These are phyloP conservation scores for Nematolebias whitei DNA, from an alignment of 2,113 vertebrate species.

Conservation along the genomic window DNA sequence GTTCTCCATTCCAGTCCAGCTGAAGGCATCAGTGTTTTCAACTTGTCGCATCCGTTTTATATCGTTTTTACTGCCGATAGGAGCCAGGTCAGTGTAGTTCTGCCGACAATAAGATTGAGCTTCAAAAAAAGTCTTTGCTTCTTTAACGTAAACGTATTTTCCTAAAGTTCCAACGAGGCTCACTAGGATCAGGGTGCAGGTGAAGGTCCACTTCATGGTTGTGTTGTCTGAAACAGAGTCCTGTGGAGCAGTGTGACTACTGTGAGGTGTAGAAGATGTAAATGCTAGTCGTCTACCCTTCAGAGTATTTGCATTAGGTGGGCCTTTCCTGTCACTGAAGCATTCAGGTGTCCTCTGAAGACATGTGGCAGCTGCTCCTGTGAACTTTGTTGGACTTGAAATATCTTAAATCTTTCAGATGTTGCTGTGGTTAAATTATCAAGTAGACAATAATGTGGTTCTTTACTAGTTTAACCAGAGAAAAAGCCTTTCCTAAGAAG, in stretches of 20 bases:
- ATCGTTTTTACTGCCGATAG: not conserved
- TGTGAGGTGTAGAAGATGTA: not conserved
- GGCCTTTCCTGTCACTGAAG: not conserved
- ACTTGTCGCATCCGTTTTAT: accelerated
- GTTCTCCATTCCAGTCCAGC: constrained; percentile 44
- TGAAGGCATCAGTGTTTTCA: accelerated
- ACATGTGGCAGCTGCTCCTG: not conserved
- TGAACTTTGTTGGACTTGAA: not conserved
- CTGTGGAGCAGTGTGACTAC: not conserved
- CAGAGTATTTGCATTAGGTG: constrained; percentile 37
- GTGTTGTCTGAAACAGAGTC: not conserved
- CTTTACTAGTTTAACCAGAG: too few species aligned
- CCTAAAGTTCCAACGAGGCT: constrained; percentile 3
- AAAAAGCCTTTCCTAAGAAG: too few species aligned
- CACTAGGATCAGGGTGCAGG: constrained; percentile 23
- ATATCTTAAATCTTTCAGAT: not conserved
- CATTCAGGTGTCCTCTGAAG: not conserved
- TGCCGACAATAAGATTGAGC: constrained; percentile 19
- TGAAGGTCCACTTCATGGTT: constrained; percentile 15
- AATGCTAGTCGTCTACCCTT: not conserved
- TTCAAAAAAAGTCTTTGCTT: accelerated
- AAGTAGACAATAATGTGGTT: not conserved
- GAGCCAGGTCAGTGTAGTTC: constrained; percentile 45
- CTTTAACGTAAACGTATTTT: constrained; percentile 17
- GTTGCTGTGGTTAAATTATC: not conserved